Conservation (phyloP, 2,888 invertebrate species). For the Apotomis betuletana region DNA sequence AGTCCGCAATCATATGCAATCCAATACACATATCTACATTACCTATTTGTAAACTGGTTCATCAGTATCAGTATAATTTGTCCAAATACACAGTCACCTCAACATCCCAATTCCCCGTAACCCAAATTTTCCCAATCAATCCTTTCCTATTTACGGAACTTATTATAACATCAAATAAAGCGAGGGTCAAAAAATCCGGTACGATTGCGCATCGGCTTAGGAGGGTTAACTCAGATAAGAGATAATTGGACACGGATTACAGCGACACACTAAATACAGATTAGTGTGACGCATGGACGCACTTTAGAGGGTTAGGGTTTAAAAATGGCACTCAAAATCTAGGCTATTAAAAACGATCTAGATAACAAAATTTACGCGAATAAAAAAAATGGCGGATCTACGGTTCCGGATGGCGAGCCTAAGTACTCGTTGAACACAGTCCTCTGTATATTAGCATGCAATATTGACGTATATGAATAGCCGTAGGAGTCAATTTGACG, state of each 20-base stretch:
- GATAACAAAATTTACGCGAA: neutral
- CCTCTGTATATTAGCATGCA: too few species aligned
- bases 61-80: too few species aligned
- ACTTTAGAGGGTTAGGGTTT: slow-evolving; percentile 16
- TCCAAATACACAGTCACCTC: neutral
- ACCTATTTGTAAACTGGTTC: too few species aligned
- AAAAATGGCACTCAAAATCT: slow-evolving; percentile 7
- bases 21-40: too few species aligned
- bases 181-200: slow-evolving; percentile 15
- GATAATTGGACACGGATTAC: slow-evolving; percentile 40
- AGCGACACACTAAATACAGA: slow-evolving; percentile 35
- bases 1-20: too few species aligned
- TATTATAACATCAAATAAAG: slow-evolving; percentile 19
- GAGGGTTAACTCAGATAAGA: slow-evolving; percentile 34
- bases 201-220: slow-evolving; percentile 15
- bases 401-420: too few species aligned
- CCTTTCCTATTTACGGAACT: slow-evolving; percentile 14
- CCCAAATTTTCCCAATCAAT: neutral
- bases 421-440: too few species aligned
- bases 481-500: too few species aligned
- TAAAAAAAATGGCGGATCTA: neutral
- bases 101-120: neutral
- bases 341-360: neutral
- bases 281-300: slow-evolving; percentile 29
- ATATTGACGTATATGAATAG: too few species aligned